Conservation (phyloP, 2,888 invertebrate species). For the Gortyna flavago region DNA sequence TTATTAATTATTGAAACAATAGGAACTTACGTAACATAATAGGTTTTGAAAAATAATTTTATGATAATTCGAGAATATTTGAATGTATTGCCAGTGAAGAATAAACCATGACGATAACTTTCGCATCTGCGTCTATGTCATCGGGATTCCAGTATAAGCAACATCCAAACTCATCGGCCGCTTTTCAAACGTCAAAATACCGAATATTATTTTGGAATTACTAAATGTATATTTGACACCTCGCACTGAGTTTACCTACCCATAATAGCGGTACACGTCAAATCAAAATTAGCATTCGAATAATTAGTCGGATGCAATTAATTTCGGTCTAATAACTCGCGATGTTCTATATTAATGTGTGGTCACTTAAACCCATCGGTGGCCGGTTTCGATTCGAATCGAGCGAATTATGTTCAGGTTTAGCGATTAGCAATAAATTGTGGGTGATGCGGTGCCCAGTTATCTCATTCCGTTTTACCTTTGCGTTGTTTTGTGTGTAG, state of each 20-base stretch:
- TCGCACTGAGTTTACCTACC: neutral
- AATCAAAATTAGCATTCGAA: constrained; percentile 16
- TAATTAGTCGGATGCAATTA: constrained; percentile 36
- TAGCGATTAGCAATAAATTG: constrained; percentile 67
- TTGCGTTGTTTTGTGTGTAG: constrained; percentile 41
- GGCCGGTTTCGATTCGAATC: constrained; percentile 53
- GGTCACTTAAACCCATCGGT: constrained; percentile 61
- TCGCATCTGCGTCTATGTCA: neutral
- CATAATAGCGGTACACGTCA: neutral
- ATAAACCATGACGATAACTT: neutral
- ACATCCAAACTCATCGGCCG: neutral
- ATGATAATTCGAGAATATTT: neutral
- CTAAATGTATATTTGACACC: neutral
- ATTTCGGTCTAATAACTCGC: constrained; percentile 45
- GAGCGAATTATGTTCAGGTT: constrained; percentile 64
- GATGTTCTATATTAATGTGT: constrained; percentile 50
- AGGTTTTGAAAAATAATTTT: accelerated
- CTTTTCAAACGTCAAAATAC: neutral
- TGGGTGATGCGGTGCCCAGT: constrained; percentile 52
- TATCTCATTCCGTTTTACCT: constrained; percentile 55
- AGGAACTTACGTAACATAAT: neutral
- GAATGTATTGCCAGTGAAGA: neutral
- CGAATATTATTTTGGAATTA: neutral
- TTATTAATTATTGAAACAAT: neutral
- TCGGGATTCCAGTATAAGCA: neutral